Percentiles rank a stretch among this genome's conserved stretches.
These are phyloP conservation scores for Allygus modestus DNA, from an alignment of 2,888 invertebrate species.

Conservation along the genomic window DNA sequence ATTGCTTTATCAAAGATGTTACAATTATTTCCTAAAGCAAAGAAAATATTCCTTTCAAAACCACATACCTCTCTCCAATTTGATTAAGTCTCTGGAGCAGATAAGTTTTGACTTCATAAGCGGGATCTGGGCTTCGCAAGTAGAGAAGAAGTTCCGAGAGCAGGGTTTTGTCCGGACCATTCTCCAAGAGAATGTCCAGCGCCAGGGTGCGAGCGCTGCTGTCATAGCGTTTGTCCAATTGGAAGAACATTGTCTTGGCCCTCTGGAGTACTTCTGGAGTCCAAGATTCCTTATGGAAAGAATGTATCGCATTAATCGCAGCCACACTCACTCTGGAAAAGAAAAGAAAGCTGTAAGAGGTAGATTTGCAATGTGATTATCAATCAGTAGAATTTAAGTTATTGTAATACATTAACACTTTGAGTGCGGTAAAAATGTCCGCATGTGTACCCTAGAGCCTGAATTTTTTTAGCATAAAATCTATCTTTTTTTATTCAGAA, in stretches of 20 bases:
- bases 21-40: no score
- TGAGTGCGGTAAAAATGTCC: no score
- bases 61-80: constrained; percentile 75
- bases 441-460: no score
- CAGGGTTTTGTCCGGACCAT: constrained; percentile 77
- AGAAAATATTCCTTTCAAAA: no score
- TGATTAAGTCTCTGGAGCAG: constrained; percentile 80
- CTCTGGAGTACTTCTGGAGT: constrained; percentile 74
- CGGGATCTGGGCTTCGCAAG: constrained; percentile 76
- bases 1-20: no score
- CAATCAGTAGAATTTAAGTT: background rate
- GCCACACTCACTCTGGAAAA: constrained; percentile 77
- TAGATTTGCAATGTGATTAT: background rate
- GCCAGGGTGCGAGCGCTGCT: constrained; percentile 85
- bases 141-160: constrained; percentile 77
- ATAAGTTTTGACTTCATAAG: constrained; percentile 83
- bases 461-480: no score
- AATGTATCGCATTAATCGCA: constrained; percentile 83
- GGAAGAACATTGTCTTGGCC: constrained; percentile 80
- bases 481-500: no score
- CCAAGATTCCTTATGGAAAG: constrained; percentile 75
- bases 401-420: no score
- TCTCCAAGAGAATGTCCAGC: constrained; percentile 82
- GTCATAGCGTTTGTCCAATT: constrained; percentile 80
- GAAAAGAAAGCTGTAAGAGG: constrained; percentile 32